Percentiles rank a stretch among this genome's conserved stretches.
Conservation (phyloP, 2,888 invertebrate species). For the Leucophenga maculata region DNA sequence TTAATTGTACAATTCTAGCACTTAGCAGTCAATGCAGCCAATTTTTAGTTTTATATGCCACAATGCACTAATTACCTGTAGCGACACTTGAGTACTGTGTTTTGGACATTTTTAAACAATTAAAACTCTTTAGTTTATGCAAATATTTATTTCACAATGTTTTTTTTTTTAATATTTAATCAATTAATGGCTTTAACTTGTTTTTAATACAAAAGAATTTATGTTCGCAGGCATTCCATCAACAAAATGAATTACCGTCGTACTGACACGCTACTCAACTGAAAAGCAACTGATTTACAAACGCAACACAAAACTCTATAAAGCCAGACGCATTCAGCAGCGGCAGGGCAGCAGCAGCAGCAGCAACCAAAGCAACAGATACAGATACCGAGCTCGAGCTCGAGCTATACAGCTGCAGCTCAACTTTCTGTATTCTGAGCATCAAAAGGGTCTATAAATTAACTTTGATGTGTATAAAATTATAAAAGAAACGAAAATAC, state of each 20-base stretch:
- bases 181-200: background rate
- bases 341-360: background rate
- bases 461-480: too few species aligned
- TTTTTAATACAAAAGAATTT: background rate
- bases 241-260: too few species aligned
- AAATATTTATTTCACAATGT: background rate
- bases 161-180: background rate
- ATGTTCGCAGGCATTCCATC: too few species aligned
- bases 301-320: slow-evolving; percentile 24
- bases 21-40: too few species aligned
- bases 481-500: too few species aligned
- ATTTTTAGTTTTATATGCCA: background rate
- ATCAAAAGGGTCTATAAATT: background rate
- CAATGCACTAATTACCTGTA: slow-evolving; percentile 13
- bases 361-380: background rate
- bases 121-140: too few species aligned
- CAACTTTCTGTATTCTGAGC: background rate
- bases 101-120: slow-evolving; percentile 12
- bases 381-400: background rate
- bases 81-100: slow-evolving; percentile 10
- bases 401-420: background rate
- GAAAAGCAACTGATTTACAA: slow-evolving; percentile 45
- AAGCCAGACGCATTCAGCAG: background rate
- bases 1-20: too few species aligned
- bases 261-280: slow-evolving; percentile 39